Percentiles rank a stretch among this genome's conserved stretches.
phyloP scores from a whole-genome alignment of 2,888 invertebrate genomes.

The Nomada ferruginata region DNA sequence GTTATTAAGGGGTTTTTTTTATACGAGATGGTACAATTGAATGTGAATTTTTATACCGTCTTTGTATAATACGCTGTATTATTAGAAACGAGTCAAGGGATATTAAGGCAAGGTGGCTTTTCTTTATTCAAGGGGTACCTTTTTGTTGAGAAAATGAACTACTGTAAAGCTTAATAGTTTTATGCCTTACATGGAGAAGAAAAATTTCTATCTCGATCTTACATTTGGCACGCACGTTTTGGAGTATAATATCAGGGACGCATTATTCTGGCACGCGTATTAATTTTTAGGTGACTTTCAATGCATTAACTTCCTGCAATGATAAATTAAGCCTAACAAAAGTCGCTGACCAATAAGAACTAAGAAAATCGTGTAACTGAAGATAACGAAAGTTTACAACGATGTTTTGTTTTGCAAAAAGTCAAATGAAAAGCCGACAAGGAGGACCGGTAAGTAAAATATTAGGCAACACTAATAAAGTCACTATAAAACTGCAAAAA shows the following conservation, averaged over 20 bases:
- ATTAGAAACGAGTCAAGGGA: no score
- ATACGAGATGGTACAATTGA: neutral
- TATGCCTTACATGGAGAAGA: neutral
- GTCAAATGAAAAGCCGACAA: conserved; percentile 16
- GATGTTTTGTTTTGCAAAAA: neutral
- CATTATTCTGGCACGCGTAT: conserved; percentile 33
- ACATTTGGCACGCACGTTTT: conserved; percentile 11
- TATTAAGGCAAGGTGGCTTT: no score
- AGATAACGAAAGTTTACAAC: neutral
- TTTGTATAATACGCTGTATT: no score
- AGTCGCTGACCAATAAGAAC: neutral
- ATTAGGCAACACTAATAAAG: conserved; percentile 2
- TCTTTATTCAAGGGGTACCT: neutral
- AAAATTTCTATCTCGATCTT: conserved; percentile 12
- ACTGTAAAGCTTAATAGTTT: neutral
- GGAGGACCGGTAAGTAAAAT: conserved; percentile 23
- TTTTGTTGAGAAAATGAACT: neutral
- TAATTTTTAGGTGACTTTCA: conserved; percentile 32
- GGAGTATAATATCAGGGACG: conserved; percentile 25
- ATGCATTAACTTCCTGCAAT: conserved; percentile 10
- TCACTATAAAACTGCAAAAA: no score
- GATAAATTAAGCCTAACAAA: conserved; percentile 1
- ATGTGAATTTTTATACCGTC: no score
- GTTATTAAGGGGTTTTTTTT: neutral
- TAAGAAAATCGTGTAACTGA: neutral